Evolutionary conservation across 2,113 vertebrate species (phyloP), one percentile per base, ranked within the genome.

Genomic region (Ondatra zibethicus): DNA sequence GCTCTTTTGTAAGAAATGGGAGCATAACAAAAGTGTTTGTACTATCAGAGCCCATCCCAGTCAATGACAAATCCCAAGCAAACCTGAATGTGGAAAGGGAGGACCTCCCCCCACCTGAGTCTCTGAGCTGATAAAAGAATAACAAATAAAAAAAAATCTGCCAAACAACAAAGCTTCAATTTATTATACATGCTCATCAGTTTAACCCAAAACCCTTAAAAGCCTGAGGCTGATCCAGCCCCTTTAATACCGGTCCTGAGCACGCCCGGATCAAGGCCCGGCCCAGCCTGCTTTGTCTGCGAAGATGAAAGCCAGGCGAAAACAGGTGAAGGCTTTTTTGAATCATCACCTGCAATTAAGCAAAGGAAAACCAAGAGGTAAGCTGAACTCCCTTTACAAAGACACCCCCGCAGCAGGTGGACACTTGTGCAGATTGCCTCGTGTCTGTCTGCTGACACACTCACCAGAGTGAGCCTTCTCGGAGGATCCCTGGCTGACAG

Each of bases 281-380:
- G 98, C 98, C 98, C 97, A 98, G 98, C 98, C 98, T 98, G 98
- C 98, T 98, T 97, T 98, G 98, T 98, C 98, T 98, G 97, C 94
- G 61, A 98, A 99, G 99, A 99, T 99, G 98, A 99, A 99, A 99
- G 99, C 97, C 0, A 17, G 55, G 96, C 77, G 95, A 92, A 96
- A 98, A 98, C 99, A 98, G 98, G 98, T 98, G 98, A 98, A 98
- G 98, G 96, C 98, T 98, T 97, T 98, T 98, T 98, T 98, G 98
- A 98, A 98, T 98, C 98, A 98, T 98, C 99, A 99, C 99, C 98
- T 99, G 98, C 98, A 98, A 98, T 98, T 98, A 98, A 98, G 98
- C 97, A 97, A 98, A 98, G 98, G 98, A 97, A 98, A 98, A 97
- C 97, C 95, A 97, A 98, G 98, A 97, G 97, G 98, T 96, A 97